Evolutionary conservation across 2,888 invertebrate genomes (phyloP), one percentile per base, ranked within the genome.

Genomic region (Unio delphinus): DNA sequence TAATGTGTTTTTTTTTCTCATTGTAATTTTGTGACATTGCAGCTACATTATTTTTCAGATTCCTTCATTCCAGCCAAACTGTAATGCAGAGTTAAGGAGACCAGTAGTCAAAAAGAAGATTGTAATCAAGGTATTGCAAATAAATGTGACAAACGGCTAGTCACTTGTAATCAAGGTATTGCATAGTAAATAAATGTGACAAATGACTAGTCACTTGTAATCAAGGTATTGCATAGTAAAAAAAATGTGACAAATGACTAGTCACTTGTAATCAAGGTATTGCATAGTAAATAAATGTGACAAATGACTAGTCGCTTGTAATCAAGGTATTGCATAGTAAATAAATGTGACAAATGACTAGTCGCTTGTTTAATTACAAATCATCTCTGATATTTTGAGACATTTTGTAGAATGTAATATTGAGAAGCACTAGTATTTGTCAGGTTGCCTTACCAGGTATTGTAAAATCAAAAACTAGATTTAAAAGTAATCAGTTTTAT

Each of bases 51-150:
- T 55, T 61, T 69, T 73, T 34, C 76, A 84, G 82, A 68, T 79
- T 59, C 75, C 80, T 60, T 79, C 81, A 6, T 79, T 71, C 65
- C 81, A 81, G 61, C 71, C 71, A 4, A 61, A 67, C 8, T 56
- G 64, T 45, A 72, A 71, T 55, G 69, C 69, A 57, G 68, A 66
- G n/a, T 59, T 71, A 15, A 77, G 76, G 67, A 74, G 72, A 61
- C 70, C 72, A n/a, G 64, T 68, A 17, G 73, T 65, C 34, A 82
- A 79, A 63, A 82, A 78, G 73, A 82, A 82, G 68, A 82, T 82
- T 62, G 68, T 82, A 1, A 79, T 82, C 17, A 82, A 80, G 75
- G 81, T 78, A 65, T 57, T 62, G 61, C 69, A 54, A 23, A 58
- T 11, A 45, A 45, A 45, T 11, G 45, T 45, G 11, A 45, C 45